phyloP scores from a whole-genome alignment of 2,113 vertebrate genomes.

The Nymphicus hollandicus region DNA sequence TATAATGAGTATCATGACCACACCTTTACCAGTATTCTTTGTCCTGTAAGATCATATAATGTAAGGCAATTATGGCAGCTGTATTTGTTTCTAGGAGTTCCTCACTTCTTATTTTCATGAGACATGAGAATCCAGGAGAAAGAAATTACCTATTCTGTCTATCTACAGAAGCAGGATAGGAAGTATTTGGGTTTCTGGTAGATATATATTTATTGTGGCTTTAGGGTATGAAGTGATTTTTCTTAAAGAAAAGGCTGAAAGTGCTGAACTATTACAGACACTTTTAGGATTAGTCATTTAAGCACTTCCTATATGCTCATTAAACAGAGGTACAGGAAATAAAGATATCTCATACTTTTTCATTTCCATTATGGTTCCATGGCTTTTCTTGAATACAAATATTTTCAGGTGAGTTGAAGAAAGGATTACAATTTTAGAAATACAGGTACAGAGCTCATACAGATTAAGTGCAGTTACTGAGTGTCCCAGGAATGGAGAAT shows the following conservation, averaged over 20 bases:
- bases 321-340: neutral
- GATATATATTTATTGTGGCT: neutral
- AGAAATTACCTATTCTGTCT: neutral
- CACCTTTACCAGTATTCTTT: neutral
- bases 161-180: neutral
- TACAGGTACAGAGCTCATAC: neutral
- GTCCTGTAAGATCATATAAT: neutral
- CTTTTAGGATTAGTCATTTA: neutral
- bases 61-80: neutral
- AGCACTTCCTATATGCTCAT: neutral
- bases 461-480: neutral
- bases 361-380: fast-evolving
- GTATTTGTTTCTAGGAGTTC: neutral
- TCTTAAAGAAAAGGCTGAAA: neutral
- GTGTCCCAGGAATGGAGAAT: neutral
- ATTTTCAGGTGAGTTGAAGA: neutral
- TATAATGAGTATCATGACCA: neutral
- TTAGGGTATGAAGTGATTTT: neutral
- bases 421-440: neutral
- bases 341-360: neutral
- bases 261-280: neutral
- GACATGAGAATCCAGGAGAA: neutral
- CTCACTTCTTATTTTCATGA: neutral
- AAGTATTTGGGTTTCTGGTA: neutral
- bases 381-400: neutral